phyloP scores from a whole-genome alignment of 2,888 invertebrate species.

The Tenthredo scrophulariae region DNA sequence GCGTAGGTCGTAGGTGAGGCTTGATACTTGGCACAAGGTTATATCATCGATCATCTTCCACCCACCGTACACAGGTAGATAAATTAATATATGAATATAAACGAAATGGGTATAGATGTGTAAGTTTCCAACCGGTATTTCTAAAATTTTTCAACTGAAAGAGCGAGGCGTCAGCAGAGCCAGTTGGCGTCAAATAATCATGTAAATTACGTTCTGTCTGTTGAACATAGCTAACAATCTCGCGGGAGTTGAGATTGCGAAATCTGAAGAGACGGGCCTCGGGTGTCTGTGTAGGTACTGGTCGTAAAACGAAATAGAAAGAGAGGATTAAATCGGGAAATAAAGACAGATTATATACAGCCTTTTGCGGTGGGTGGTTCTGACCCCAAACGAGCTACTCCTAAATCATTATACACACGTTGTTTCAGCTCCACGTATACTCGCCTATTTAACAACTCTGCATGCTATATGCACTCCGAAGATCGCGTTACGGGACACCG shows the following conservation, averaged over 20 bases:
- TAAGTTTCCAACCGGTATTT: conserved; percentile 29
- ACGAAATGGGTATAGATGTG: background rate
- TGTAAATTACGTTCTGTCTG: conserved; percentile 48
- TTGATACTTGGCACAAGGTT: conserved; percentile 9
- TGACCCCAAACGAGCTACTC: conserved; percentile 33
- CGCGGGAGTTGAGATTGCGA: conserved; percentile 45
- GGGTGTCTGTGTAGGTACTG: background rate
- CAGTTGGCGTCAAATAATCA: conserved; percentile 50
- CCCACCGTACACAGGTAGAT: background rate
- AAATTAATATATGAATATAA: background rate
- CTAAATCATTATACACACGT: conserved; percentile 40
- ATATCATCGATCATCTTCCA: conserved; percentile 43
- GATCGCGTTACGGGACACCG: conserved; percentile 1
- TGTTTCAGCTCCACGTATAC: background rate
- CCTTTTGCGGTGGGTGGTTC: conserved; percentile 48
- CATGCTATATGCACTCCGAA: background rate
- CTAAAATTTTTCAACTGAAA: conserved; percentile 23
- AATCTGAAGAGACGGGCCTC: conserved; percentile 12
- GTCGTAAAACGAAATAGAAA: conserved; percentile 52
- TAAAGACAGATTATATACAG: conserved; percentile 41
- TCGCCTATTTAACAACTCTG: background rate
- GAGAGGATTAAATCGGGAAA: conserved; percentile 49
- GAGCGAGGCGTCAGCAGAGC: conserved; percentile 20
- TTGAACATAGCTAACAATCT: conserved; percentile 28
- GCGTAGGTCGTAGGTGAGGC: conserved; percentile 1